A percentile compares a stretch with the other conserved stretches of the same genome.
Evolutionary conservation across 1,140 invertebrate species (phyloP).

Genomic region (Nasonia longicornis): DNA sequence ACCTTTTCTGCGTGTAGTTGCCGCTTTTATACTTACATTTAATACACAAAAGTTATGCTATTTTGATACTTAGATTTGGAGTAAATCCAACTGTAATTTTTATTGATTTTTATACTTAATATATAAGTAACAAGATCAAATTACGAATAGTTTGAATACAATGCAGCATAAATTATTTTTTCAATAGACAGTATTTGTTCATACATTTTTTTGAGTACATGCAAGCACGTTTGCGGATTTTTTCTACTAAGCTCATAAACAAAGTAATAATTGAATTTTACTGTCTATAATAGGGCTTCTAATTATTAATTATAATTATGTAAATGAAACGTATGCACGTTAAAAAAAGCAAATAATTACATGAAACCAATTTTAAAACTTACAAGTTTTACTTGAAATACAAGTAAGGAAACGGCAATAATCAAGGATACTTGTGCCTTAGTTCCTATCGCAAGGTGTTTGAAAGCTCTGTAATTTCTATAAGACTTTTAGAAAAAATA

Average conservation of each 20-base stretch:
- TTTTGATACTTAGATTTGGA: constrained; percentile 8
- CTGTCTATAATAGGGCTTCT: not conserved
- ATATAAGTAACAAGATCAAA: not conserved
- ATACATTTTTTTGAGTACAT: not conserved
- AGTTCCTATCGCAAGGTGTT: constrained; percentile 49
- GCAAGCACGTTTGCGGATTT: not conserved
- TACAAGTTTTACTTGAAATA: constrained; percentile 47
- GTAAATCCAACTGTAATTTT: not conserved
- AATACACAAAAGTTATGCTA: not conserved
- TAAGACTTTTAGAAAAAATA: constrained; percentile 30
- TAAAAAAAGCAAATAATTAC: not conserved
- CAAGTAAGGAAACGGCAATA: constrained; percentile 16
- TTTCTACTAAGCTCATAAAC: not conserved
- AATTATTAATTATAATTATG: not conserved
- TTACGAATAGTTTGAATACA: not conserved
- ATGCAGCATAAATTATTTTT: not conserved
- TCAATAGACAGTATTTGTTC: too few relatives aligned
- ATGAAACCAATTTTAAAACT: not conserved
- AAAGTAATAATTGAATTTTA: not conserved
- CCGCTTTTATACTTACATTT: constrained; percentile 38
- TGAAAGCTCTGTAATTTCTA: constrained; percentile 32
- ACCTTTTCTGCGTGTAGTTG: constrained; percentile 33
- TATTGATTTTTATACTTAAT: not conserved
- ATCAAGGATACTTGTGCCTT: constrained; percentile 48
- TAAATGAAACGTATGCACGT: not conserved